Evolutionary conservation across 1,140 invertebrate species (phyloP), one percentile per base, ranked within the genome.

Genomic region (Asobara japonica): DNA sequence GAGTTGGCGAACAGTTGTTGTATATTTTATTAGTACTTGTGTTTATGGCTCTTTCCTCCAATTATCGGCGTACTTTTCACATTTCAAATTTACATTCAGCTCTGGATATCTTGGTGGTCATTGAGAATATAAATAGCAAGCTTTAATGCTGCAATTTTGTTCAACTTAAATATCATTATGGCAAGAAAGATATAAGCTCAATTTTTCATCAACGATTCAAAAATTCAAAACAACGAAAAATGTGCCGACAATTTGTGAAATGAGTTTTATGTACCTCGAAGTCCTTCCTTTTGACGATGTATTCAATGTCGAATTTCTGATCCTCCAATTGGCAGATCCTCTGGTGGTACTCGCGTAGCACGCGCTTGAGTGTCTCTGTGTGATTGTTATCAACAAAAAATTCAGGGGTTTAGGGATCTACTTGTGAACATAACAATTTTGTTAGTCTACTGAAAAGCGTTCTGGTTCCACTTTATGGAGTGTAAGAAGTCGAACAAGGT

Each of bases 231-330:
- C n/a, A n/a, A n/a, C n/a, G n/a, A n/a, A n/a, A n/a, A n/a, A n/a
- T n/a, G n/a, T n/a, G n/a, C n/a, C n/a, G n/a, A n/a, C n/a, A n/a
- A n/a, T n/a, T n/a, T 20, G 22, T 70, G 45, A 38, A 70, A 16
- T 70, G 51, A 78, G 79, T 80, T 80, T 62, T n/a, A n/a, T n/a
- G 76, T 87, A 87, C 96, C 96, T 98, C 96, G 88, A 93, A 94
- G 89, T 99, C 97, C 94, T 99, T 98, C 90, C 93, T 94, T 91
- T 95, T 94, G 88, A 99, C 97, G 89, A 96, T 90, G 91, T 95
- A 95, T 91, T 99, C 98, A 91, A 98, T 91, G 92, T 99, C 98
- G 91, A 96, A 99, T 91, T 99, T 98, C 88, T 94, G 91, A 86
- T 96, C 94, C 90, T 99, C 97, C 90, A 99, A 92, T 79, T 90